Evolutionary conservation across 2,888 invertebrate species (phyloP).

Genomic region (Meghimatium bilineatum): DNA sequence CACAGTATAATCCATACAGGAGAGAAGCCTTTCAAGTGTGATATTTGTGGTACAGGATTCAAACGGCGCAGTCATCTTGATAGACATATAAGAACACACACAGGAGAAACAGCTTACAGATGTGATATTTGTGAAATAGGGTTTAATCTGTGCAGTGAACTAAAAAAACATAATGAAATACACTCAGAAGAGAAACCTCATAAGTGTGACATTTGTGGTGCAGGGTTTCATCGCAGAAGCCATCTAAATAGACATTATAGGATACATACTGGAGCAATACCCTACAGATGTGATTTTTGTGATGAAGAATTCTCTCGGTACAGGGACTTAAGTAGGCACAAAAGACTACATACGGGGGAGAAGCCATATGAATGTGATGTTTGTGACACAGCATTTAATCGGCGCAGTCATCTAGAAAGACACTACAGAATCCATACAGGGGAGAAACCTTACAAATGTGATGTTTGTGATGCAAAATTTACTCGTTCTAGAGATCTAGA

Average conservation of each 20-base stretch:
- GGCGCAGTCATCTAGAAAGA: background rate
- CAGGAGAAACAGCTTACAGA: background rate
- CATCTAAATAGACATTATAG: background rate
- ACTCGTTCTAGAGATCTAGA: no score
- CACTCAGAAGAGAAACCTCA: background rate
- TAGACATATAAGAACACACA: background rate
- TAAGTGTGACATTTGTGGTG: background rate
- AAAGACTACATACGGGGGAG: background rate
- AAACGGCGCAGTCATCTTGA: background rate
- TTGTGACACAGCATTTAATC: background rate
- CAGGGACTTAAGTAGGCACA: background rate
- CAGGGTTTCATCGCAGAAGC: background rate
- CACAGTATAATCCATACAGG: slow-evolving; percentile 1
- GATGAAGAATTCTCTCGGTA: background rate
- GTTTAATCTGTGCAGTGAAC: background rate
- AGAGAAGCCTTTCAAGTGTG: background rate
- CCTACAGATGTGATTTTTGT: slow-evolving; percentile 2
- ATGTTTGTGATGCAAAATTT: background rate
- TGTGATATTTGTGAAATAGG: background rate
- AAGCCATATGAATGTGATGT: background rate
- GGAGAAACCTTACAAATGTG: background rate
- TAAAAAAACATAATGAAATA: background rate
- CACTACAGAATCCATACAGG: background rate
- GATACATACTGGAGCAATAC: background rate
- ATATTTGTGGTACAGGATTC: background rate